phyloP scores from a whole-genome alignment of 1,140 invertebrate species.

The Coenobita brevimanus region DNA sequence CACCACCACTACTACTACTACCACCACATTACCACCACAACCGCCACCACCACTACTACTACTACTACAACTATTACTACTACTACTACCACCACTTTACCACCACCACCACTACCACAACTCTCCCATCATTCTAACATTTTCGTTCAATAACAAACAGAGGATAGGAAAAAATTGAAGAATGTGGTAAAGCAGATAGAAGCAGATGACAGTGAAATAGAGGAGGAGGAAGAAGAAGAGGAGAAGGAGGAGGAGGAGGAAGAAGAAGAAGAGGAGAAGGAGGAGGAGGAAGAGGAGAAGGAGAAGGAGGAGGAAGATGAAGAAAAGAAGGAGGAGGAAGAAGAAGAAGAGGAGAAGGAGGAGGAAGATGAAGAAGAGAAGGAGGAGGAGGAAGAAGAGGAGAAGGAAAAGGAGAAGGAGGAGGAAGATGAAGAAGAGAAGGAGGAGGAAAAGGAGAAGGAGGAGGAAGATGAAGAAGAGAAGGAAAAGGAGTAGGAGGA shows the following conservation, averaged over 20 bases:
- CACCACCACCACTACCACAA: slow-evolving; percentile 1
- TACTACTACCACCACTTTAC: background rate
- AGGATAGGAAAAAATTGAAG: too few relatives aligned
- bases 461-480: background rate
- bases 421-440: background rate
- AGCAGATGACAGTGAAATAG: background rate
- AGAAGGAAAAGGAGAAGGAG: background rate
- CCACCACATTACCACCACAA: too few relatives aligned
- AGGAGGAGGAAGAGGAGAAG: background rate
- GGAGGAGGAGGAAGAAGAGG: background rate
- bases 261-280: background rate
- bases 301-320: background rate
- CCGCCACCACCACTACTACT: too few relatives aligned
- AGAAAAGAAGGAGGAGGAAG: background rate
- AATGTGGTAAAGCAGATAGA: background rate
- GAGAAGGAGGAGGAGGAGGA: background rate
- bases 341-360: too few relatives aligned
- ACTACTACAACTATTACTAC: too few relatives aligned
- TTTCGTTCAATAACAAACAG: too few relatives aligned
- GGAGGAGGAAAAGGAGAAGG: background rate
- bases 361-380: too few relatives aligned
- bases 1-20: too few relatives aligned
- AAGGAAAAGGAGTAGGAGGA: background rate
- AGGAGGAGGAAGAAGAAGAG: background rate
- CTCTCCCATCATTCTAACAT: too few relatives aligned